Conservation (phyloP, 2,797 vertebrate genomes). For the Bufotes viridis region DNA sequence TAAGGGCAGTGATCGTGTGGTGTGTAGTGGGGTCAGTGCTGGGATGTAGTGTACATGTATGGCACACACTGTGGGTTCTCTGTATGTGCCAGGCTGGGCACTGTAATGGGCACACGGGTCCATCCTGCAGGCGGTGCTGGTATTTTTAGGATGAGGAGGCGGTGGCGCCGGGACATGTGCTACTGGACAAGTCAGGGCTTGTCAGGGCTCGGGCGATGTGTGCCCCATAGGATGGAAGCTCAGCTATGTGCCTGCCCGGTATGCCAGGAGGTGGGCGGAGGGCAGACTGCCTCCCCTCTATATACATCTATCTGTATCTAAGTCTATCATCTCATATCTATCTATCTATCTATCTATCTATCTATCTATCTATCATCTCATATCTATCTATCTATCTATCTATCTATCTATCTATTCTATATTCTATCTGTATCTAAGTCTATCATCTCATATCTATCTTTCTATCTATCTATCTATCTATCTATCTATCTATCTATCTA, state of each 20-base stretch:
- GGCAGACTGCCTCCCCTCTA: too few species aligned
- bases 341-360: too few species aligned
- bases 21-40: background rate
- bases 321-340: too few species aligned
- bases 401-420: too few species aligned
- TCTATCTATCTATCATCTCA: too few species aligned
- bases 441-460: too few species aligned
- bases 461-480: too few species aligned
- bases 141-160: slow-evolving; percentile 55
- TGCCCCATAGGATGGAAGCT: slow-evolving; percentile 1
- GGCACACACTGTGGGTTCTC: too few species aligned
- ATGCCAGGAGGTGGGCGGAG: slow-evolving; percentile 18
- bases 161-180: slow-evolving; percentile 38
- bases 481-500: too few species aligned
- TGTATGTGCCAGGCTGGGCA: background rate
- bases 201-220: slow-evolving; percentile 20
- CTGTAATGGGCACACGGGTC: background rate
- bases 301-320: too few species aligned
- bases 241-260: background rate
- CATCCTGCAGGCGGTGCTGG: background rate
- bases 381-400: too few species aligned
- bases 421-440: too few species aligned
- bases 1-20: background rate
- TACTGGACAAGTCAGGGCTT: slow-evolving; percentile 52
- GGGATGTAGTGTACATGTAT: background rate